Evolutionary conservation across 2,113 vertebrate genomes (phyloP).

Genomic region (Xenotilapia longispinis): DNA sequence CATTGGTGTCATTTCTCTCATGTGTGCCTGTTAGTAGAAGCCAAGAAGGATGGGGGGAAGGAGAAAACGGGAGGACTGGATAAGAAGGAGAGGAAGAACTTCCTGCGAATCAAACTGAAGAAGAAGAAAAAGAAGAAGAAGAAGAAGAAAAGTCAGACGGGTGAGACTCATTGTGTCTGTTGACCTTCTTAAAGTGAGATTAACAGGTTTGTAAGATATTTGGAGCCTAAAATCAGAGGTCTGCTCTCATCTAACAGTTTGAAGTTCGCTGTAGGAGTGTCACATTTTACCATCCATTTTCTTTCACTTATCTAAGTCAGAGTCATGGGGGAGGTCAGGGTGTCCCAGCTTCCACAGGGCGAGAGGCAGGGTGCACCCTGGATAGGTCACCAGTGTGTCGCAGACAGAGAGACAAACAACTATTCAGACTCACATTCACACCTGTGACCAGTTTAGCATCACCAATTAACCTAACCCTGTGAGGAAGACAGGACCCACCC

Average conservation of each 20-base stretch:
- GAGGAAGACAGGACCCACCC: neutral
- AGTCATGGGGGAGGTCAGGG: neutral
- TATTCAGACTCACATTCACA: neutral
- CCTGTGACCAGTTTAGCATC: neutral
- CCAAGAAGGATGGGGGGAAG: conserved; percentile 72
- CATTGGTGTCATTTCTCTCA: neutral
- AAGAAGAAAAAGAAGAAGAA: conserved; percentile 94
- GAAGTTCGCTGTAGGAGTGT: neutral
- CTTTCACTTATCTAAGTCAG: neutral
- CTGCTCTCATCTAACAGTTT: neutral
- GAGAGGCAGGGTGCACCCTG: fast-evolving
- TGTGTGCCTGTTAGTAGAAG: conserved; percentile 43
- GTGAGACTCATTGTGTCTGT: conserved; percentile 62
- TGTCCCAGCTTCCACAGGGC: fast-evolving
- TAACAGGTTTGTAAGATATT: neutral
- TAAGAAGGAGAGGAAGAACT: conserved; percentile 68
- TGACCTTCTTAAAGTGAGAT: neutral
- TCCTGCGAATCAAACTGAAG: conserved; percentile 83
- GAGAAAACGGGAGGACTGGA: conserved; percentile 76
- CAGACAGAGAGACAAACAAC: neutral
- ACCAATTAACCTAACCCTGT: neutral
- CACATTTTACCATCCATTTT: fast-evolving
- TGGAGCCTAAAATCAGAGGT: neutral
- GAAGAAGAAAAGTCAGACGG: conserved; percentile 71
- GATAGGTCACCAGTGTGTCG: neutral